Percentiles rank a stretch among this genome's conserved stretches.
phyloP scores from a whole-genome alignment of 2,113 vertebrate species.

The Ailurus styani region DNA sequence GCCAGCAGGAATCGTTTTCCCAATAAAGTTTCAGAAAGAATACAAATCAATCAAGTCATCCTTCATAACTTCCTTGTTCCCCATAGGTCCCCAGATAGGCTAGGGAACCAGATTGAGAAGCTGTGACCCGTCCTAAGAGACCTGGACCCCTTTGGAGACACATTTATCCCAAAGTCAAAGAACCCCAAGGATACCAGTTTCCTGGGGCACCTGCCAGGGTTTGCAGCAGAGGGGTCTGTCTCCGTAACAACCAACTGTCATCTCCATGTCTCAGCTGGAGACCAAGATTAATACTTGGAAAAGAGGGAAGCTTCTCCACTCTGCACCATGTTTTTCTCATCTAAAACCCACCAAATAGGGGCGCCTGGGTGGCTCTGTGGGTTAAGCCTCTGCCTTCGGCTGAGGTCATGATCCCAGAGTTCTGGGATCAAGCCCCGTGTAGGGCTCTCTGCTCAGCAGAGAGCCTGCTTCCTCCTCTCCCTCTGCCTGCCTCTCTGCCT shows the following conservation, averaged over 20 bases:
- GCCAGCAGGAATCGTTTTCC: fast-evolving
- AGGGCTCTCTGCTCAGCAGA: too few relatives aligned
- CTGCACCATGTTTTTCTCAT: neutral
- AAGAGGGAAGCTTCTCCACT: neutral
- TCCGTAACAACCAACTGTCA: neutral
- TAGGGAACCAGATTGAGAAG: neutral
- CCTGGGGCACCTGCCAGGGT: neutral
- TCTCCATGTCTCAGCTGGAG: neutral
- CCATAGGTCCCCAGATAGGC: neutral
- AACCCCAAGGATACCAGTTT: neutral
- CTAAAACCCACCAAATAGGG: neutral
- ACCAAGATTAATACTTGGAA: neutral
- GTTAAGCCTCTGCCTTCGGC: too few relatives aligned
- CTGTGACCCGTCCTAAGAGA: neutral
- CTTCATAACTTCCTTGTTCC: neutral
- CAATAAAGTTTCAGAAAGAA: neutral
- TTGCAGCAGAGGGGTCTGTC: neutral
- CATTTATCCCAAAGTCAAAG: neutral
- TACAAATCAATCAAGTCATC: neutral
- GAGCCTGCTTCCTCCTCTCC: too few relatives aligned
- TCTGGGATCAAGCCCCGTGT: too few relatives aligned
- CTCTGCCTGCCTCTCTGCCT: too few relatives aligned
- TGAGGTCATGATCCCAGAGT: too few relatives aligned
- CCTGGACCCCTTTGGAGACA: neutral
- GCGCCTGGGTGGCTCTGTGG: too few relatives aligned